Evolutionary conservation across 92 coral and sea anemone species (phyloP).

Genomic region (Epizoanthus fatuus): DNA sequence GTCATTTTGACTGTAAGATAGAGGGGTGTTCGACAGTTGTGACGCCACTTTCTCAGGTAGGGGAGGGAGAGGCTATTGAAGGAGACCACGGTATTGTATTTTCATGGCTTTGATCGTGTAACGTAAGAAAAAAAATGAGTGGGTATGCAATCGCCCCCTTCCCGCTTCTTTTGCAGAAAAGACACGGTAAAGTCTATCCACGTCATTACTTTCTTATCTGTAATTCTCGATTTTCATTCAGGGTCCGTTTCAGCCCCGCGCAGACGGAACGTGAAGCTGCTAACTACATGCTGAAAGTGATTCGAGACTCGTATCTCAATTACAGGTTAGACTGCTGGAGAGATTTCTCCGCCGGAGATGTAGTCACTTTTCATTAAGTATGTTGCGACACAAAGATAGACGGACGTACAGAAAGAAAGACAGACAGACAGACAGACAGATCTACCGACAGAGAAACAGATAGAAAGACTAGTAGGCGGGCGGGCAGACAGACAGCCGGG

Average conservation of each 20-base stretch:
- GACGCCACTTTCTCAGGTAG: too few relatives aligned
- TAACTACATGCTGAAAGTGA: conserved; percentile 95
- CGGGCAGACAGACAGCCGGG: too few relatives aligned
- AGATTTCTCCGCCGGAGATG: background rate
- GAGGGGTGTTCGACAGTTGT: too few relatives aligned
- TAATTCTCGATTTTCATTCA: conserved; percentile 32
- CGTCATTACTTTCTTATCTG: background rate
- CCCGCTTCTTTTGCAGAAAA: too few relatives aligned
- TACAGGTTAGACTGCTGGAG: conserved; percentile 77
- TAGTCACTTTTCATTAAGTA: background rate
- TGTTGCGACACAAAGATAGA: background rate
- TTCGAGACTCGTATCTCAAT: conserved; percentile 95
- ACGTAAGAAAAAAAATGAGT: too few relatives aligned
- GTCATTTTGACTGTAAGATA: too few relatives aligned
- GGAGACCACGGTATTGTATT: too few relatives aligned
- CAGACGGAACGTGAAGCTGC: conserved; percentile 99
- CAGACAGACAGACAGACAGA: background rate
- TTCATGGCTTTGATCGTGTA: too few relatives aligned
- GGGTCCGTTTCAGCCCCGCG: conserved; percentile 97
- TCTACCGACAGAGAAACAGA: background rate
- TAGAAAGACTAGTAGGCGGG: background rate
- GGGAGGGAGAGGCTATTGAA: too few relatives aligned
- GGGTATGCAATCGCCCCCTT: too few relatives aligned
- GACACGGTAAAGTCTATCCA: too few relatives aligned
- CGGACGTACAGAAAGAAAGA: background rate